A percentile compares a stretch with the other conserved stretches of the same genome.
Evolutionary conservation across 2,113 vertebrate genomes (phyloP).

Genomic region (Tapirus terrestris): DNA sequence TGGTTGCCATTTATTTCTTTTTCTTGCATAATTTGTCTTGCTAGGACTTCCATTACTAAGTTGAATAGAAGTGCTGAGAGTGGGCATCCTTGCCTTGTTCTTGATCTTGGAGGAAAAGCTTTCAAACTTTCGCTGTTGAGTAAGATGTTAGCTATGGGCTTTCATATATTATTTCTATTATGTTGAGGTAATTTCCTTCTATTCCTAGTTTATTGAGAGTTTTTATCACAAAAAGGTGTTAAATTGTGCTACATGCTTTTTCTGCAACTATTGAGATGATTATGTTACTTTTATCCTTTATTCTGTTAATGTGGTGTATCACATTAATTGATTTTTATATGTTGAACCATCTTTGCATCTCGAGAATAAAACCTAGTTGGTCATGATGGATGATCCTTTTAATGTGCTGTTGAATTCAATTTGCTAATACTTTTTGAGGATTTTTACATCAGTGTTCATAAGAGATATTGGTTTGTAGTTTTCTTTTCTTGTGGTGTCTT

Average conservation of each 20-base stretch:
- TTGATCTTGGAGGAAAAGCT: background rate
- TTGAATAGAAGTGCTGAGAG: background rate
- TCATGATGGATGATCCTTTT: background rate
- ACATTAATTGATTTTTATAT: background rate
- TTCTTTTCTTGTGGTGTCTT: too few relatives aligned
- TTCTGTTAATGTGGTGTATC: too few relatives aligned
- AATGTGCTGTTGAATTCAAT: background rate
- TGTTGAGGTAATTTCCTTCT: background rate
- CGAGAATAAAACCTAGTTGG: background rate
- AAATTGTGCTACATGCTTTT: background rate
- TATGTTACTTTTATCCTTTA: background rate
- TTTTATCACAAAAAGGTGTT: background rate
- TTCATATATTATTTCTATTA: background rate
- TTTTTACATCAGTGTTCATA: too few relatives aligned
- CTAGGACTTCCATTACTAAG: background rate
- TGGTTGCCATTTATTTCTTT: background rate
- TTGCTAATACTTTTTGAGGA: background rate
- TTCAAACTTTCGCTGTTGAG: background rate
- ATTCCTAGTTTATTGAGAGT: background rate
- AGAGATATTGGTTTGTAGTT: too few relatives aligned
- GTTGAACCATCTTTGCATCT: background rate
- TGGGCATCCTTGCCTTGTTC: background rate
- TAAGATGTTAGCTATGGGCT: background rate
- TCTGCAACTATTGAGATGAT: background rate
- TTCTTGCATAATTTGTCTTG: background rate